Conservation (phyloP, 1,140 invertebrate species). For the Ephestia elutella region DNA sequence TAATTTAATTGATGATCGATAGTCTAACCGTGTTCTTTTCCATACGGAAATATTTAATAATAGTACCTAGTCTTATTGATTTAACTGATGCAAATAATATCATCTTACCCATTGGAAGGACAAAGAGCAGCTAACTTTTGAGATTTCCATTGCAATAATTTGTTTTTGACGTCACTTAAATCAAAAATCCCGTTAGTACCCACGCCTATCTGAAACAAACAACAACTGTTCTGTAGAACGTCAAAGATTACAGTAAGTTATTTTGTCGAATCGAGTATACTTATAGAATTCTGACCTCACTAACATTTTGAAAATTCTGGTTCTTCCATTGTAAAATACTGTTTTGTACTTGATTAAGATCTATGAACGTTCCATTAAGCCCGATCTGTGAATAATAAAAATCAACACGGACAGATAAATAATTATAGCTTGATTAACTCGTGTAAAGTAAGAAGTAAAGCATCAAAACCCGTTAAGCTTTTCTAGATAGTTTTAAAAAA, state of each 20-base stretch:
- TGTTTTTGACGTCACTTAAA: slow-evolving; percentile 63
- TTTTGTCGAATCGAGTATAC: too few species aligned
- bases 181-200: slow-evolving; percentile 61
- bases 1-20: too few species aligned
- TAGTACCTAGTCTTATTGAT: too few species aligned
- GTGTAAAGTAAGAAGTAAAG: too few species aligned
- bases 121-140: slow-evolving; percentile 60
- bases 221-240: background rate
- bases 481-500: too few species aligned
- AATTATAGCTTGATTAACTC: too few species aligned
- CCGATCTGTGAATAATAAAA: slow-evolving; percentile 34
- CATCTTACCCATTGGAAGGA: slow-evolving; percentile 59
- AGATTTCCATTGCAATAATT: slow-evolving; percentile 67
- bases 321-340: slow-evolving; percentile 58
- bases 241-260: too few species aligned
- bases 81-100: too few species aligned
- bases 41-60: too few species aligned
- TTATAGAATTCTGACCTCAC: slow-evolving; percentile 51
- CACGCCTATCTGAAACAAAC: slow-evolving; percentile 38
- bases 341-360: slow-evolving; percentile 58
- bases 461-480: too few species aligned
- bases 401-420: background rate
- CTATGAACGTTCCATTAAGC: slow-evolving; percentile 47
- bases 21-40: too few species aligned
- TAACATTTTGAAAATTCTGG: slow-evolving; percentile 50